Percentiles rank a stretch among this genome's conserved stretches.
phyloP scores from a whole-genome alignment of 2,888 invertebrate species.

The Drosophila anomalipes region DNA sequence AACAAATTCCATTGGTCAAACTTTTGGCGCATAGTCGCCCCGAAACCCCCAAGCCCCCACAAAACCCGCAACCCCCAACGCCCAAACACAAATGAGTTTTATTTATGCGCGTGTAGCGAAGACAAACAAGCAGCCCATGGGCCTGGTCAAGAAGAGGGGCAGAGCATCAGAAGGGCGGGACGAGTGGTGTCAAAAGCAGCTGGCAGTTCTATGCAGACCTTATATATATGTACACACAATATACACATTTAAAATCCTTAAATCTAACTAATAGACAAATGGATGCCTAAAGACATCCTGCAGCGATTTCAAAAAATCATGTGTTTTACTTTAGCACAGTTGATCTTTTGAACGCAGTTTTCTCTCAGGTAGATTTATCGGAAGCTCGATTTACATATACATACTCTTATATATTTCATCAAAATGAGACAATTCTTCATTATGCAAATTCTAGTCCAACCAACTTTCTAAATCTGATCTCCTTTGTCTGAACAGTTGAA shows the following conservation, averaged over 20 bases:
- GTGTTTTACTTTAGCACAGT: background rate
- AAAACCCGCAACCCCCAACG: background rate
- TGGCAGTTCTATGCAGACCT: conserved; percentile 8
- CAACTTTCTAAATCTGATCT: no score
- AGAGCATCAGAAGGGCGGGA: background rate
- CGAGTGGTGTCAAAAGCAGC: conserved; percentile 12
- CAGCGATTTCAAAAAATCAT: background rate
- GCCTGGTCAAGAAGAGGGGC: conserved; percentile 2
- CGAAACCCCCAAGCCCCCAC: background rate
- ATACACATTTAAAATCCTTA: conserved; percentile 4
- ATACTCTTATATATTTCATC: no score
- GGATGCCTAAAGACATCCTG: background rate
- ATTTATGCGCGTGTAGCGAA: conserved; percentile 75
- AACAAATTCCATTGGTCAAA: conserved; percentile 79
- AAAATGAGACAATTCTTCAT: no score
- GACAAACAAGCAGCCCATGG: conserved; percentile 58
- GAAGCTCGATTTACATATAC: no score
- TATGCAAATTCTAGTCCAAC: no score
- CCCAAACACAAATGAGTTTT: conserved; percentile 66
- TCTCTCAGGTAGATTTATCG: no score
- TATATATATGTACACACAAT: background rate
- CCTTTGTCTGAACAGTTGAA: background rate
- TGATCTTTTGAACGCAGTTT: background rate
- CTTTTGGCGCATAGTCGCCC: conserved; percentile 47
- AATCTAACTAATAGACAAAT: background rate